phyloP scores from a whole-genome alignment of 1,140 invertebrate species.

The Lanistes nyassanus region DNA sequence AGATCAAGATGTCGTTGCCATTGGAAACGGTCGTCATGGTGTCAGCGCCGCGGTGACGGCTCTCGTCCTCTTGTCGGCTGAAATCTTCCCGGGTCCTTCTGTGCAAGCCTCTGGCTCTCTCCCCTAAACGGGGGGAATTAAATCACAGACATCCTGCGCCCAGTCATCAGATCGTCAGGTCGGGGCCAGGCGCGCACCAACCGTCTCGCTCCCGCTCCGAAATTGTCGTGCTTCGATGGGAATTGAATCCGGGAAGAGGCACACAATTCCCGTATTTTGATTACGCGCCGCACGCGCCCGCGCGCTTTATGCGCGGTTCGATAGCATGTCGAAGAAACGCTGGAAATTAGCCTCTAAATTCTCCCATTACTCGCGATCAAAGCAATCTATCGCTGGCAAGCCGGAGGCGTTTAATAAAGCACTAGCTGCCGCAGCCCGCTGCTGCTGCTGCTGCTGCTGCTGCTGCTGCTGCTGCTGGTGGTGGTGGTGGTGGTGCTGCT shows the following conservation, averaged over 20 bases:
- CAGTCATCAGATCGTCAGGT: neutral
- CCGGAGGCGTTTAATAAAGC: conserved; percentile 21
- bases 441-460: neutral
- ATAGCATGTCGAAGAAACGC: conserved; percentile 17
- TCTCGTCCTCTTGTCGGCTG: neutral
- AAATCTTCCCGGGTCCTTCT: neutral
- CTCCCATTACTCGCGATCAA: conserved; percentile 21
- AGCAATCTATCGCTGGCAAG: conserved; percentile 14
- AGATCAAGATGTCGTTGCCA: too few species aligned
- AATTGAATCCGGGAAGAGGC: neutral
- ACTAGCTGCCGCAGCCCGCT: neutral
- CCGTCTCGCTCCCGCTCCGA: neutral
- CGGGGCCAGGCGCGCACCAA: neutral
- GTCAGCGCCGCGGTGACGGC: neutral
- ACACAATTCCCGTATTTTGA: conserved; percentile 9
- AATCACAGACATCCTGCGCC: conserved; percentile 3
- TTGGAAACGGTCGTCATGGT: too few species aligned
- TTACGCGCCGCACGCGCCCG: neutral
- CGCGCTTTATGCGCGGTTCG: conserved; percentile 10
- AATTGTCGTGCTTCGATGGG: neutral
- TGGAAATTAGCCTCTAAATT: conserved; percentile 24
- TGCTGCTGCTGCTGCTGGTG: neutral
- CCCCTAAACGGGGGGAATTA: neutral
- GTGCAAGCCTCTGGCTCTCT: neutral
- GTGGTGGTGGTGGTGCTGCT: neutral